A percentile compares a stretch with the other conserved stretches of the same genome.
Conservation (phyloP, 2,888 invertebrate species). For the Seladonia tumulorum region DNA sequence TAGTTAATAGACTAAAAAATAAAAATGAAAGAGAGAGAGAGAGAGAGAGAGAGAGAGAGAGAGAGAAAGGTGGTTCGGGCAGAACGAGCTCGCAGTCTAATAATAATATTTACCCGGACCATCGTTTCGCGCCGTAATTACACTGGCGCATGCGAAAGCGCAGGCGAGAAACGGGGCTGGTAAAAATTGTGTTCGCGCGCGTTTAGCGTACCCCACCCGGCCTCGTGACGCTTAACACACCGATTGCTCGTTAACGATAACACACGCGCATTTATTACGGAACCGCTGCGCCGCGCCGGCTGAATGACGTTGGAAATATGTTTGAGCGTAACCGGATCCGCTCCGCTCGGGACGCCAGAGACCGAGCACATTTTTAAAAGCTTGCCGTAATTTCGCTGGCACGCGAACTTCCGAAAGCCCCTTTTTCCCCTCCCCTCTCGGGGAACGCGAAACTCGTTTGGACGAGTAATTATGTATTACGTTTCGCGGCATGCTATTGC, state of each 20-base stretch:
- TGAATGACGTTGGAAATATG: constrained; percentile 2
- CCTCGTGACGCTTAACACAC: constrained; percentile 19
- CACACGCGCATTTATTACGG: constrained; percentile 37
- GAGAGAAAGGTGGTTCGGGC: neutral
- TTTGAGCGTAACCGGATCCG: constrained; percentile 41
- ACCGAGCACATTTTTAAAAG: constrained; percentile 56
- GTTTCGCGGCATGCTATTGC: neutral
- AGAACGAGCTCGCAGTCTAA: neutral
- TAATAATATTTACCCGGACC: neutral
- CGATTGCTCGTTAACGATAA: constrained; percentile 52
- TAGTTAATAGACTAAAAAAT: neutral
- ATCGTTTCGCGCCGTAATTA: neutral
- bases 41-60: neutral
- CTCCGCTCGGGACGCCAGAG: constrained; percentile 17
- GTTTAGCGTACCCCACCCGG: neutral
- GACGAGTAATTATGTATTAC: constrained; percentile 16
- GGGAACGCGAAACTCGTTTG: neutral
- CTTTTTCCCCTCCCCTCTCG: neutral
- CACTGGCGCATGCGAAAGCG: neutral
- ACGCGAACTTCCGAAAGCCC: constrained; percentile 25
- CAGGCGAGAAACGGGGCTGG: neutral
- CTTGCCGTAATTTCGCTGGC: constrained; percentile 28
- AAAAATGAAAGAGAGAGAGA: neutral
- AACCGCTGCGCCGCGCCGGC: neutral
- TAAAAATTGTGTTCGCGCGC: neutral